Base-by-base conservation (phyloP, 2,888 invertebrate species). In the Acleris cristana region DNA sequence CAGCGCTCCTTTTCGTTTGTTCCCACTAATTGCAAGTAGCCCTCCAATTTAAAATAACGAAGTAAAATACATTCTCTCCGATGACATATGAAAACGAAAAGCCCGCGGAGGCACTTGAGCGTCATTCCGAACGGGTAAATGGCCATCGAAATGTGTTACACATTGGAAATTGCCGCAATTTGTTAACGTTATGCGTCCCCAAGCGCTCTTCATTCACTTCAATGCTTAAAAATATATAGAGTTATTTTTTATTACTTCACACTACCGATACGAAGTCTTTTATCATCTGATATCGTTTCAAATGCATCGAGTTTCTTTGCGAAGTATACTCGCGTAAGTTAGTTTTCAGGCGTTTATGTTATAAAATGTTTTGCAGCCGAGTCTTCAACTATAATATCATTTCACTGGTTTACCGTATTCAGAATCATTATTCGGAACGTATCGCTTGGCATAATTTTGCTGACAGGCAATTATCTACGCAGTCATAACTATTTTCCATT, bases 81-180 rank as follows among this genome's bases (percentile, higher is more conserved):
- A 65, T 69, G 69, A 62, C 69, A 59, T 69, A 56, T 65, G 45
- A 54, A 60, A 69, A 58, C 65, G 65, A 55, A 61, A 62, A 65
- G 57, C 61, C 44, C 61, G 66, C 45, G 70, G 67, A 71, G 71
- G 71, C 70, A 73, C 73, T 76, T 71, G 66, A 74, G 74, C 74
- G 72, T 78, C 75, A 79, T 78, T 78, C 75, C 72, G 54, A 73
- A 75, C 52, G 76, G 77, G 74, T 77, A 83, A 82, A 86, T 85
- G 80, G 84, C 84, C 78, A 80, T 82, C 80, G 79, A 81, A 85
- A 85, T 79, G 77, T 79, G 80, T 80, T 77, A 82, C 80, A 82
- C 81, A 85, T 87, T 84, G 85, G 79, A 81, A 83, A 87, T 83
- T 81, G 84, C 78, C 69, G 79, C 81, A 82, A 86, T 87, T 86